Base-by-base conservation (phyloP, 2,113 vertebrate species). In the Phaetusa simplex region DNA sequence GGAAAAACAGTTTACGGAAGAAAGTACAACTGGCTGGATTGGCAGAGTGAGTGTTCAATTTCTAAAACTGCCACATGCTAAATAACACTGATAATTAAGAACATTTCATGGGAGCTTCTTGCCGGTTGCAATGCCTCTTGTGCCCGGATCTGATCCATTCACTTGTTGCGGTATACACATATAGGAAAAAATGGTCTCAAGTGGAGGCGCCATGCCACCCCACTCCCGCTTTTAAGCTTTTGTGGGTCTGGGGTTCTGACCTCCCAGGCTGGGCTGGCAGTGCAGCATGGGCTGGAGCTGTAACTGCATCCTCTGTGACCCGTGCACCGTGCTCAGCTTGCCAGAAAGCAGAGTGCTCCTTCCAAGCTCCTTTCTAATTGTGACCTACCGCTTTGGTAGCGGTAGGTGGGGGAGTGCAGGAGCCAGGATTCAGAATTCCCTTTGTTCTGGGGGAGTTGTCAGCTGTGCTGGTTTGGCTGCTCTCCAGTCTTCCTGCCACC, bases 11-110 rank as follows among this genome's bases (percentile, higher is more conserved):
- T 96, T 86, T 89, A 96, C 94, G 5, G 99, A 99, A 97, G 97
- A 50, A 38, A 99, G 99, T 96, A 85, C 38, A 80, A 99, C 98
- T 7, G 99, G 99, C 91, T 99, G 99, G 99, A 97, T 99, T 92
- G 99, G 99, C 84, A 98, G 98, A 96, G 99, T 99, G 98, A 99
- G 99, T 99, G 23, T 58, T 93, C 52, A n/a, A 45, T 91, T 95
- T 92, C 76, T 86, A 74, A 52, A 96, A 32, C 11, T 73, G 21
- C 47, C 83, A 36, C 18, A 5, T 90, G 26, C 34, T 82, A 43
- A 59, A 84, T 87, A 71, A 76, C 52, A 42, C 56, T 93, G 72
- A 74, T 94, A 76, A 67, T 65, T 64, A 52, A 56, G 62, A 67
- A 69, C 47, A 65, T 59, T 40, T 90, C 11, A 0, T 29, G 5